phyloP scores from a whole-genome alignment of 2,113 vertebrate genomes.

The Mystacornis crossleyi region DNA sequence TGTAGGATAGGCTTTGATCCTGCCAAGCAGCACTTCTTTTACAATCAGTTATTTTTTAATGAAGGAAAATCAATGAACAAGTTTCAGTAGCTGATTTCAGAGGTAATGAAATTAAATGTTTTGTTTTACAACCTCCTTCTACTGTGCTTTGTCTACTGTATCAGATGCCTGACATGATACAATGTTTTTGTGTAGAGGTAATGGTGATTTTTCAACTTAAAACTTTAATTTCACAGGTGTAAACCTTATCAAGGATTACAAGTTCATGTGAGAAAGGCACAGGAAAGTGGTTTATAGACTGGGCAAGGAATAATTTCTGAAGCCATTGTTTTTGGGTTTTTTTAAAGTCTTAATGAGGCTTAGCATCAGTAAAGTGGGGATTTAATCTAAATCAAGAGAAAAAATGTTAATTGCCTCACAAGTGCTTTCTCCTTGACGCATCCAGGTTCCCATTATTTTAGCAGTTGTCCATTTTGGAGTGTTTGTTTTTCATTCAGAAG shows the following conservation, averaged over 20 bases:
- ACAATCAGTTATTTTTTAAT: slow-evolving; percentile 52
- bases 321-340: neutral
- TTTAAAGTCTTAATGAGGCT: neutral
- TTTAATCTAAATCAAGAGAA: neutral
- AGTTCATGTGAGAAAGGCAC: neutral
- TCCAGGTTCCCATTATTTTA: neutral
- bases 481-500: neutral
- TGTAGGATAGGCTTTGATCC: slow-evolving; percentile 59
- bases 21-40: slow-evolving; percentile 28
- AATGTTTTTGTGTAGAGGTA: neutral
- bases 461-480: neutral
- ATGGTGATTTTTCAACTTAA: neutral
- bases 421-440: neutral
- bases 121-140: neutral
- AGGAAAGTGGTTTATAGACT: neutral
- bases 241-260: neutral
- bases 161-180: neutral
- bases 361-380: neutral
- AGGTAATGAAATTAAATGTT: neutral
- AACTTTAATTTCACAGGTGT: neutral
- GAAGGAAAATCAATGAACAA: slow-evolving; percentile 11
- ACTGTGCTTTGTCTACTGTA: neutral
- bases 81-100: neutral
- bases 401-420: neutral
- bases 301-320: neutral